Percentiles rank a stretch among this genome's conserved stretches.
phyloP scores from a whole-genome alignment of 2,113 vertebrate genomes.

The Butorides virescens region DNA sequence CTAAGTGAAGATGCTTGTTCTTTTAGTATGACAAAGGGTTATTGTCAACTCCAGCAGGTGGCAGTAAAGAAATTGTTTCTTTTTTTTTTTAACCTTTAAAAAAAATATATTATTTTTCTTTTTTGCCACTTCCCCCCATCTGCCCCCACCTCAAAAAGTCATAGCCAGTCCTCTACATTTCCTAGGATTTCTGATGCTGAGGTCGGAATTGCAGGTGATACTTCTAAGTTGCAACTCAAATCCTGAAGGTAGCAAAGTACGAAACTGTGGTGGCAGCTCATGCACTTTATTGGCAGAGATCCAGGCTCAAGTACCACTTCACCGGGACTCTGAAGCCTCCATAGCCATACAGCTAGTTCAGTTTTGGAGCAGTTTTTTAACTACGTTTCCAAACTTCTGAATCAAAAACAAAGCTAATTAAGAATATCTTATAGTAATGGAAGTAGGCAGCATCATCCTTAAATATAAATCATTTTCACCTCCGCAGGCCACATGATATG shows the following conservation, averaged over 20 bases:
- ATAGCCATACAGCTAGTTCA: not conserved
- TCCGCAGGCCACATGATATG: constrained; percentile 70
- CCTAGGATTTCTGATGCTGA: not conserved
- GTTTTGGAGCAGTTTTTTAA: not conserved
- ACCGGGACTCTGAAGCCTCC: not conserved
- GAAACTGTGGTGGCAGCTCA: not conserved
- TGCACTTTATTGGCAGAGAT: not conserved
- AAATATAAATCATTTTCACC: constrained; percentile 80
- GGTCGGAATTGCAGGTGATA: not conserved
- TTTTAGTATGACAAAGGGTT: constrained; percentile 57
- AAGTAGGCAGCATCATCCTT: constrained; percentile 71
- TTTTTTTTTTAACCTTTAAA: not conserved
- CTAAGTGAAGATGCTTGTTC: constrained; percentile 50
- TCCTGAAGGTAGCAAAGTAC: not conserved
- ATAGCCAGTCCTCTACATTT: not conserved
- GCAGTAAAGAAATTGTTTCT: constrained; percentile 65
- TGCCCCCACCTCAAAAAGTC: not conserved
- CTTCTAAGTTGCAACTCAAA: not conserved
- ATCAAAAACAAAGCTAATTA: constrained; percentile 74
- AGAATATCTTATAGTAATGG: constrained; percentile 68
- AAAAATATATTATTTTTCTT: not conserved
- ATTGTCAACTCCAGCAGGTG: constrained; percentile 77
- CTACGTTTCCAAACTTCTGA: constrained; percentile 15
- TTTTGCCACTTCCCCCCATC: not conserved
- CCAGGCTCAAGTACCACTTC: not conserved